These are phyloP conservation scores for Malurus melanocephalus DNA, from an alignment of 2,113 vertebrate species.

Conservation along the genomic window DNA sequence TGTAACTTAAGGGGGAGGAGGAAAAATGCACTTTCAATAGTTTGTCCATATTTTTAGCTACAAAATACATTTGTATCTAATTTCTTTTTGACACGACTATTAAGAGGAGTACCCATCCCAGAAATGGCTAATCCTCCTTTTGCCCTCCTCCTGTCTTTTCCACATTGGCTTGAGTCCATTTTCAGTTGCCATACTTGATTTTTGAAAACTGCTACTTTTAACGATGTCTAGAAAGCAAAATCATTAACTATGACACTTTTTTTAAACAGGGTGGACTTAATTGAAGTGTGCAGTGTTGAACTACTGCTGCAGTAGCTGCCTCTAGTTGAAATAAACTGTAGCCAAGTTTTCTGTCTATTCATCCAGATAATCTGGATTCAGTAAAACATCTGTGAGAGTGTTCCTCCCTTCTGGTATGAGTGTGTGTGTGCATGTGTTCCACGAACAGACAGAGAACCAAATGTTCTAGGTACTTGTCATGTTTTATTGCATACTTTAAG, in stretches of 20 bases:
- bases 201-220: constrained; percentile 50
- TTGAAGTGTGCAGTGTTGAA: constrained; percentile 66
- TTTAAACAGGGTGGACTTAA: constrained; percentile 75
- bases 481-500: constrained; percentile 64
- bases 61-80: constrained; percentile 26
- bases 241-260: constrained; percentile 69
- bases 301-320: constrained; percentile 70
- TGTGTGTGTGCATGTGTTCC: constrained; percentile 23
- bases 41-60: constrained; percentile 58
- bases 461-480: constrained; percentile 62
- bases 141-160: constrained; percentile 19
- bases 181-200: constrained; percentile 54
- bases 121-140: constrained; percentile 26
- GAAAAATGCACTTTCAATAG: constrained; percentile 74
- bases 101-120: constrained; percentile 26
- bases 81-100: neutral
- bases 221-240: neutral
- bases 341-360: constrained; percentile 58
- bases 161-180: constrained; percentile 38
- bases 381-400: constrained; percentile 24
- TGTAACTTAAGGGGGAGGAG: constrained; percentile 61
- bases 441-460: constrained; percentile 60
- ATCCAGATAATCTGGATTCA: constrained; percentile 63
- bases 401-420: constrained; percentile 34
- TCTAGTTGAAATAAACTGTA: constrained; percentile 70